phyloP scores from a whole-genome alignment of 2,888 invertebrate genomes.

The Mellilla xanthometata region DNA sequence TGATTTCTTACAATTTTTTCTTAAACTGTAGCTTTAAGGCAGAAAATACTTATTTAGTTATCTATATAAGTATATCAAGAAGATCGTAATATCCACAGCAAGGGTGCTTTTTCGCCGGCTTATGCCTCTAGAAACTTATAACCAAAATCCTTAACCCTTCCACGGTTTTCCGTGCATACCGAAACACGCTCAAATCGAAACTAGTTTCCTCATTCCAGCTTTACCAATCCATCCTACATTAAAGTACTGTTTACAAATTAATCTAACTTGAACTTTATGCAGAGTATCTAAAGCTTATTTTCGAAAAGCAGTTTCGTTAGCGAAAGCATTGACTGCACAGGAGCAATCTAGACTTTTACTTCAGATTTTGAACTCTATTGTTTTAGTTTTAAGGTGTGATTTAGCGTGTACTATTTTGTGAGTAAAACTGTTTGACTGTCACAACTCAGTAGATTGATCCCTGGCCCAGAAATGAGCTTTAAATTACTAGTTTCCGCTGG shows the following conservation, averaged over 20 bases:
- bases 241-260: slow-evolving; percentile 5
- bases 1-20: no score
- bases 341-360: background rate
- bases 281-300: slow-evolving; percentile 1
- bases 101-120: no score
- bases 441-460: slow-evolving; percentile 50
- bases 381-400: slow-evolving; percentile 12
- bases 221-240: slow-evolving; percentile 18
- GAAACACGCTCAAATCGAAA: slow-evolving; percentile 19
- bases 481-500: slow-evolving; percentile 50
- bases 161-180: slow-evolving; percentile 23
- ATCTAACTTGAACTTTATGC: slow-evolving; percentile 7
- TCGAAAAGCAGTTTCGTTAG: background rate
- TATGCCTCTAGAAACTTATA: no score
- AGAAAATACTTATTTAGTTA: no score
- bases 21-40: no score
- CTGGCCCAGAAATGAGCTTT: slow-evolving; percentile 47
- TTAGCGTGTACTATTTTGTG: slow-evolving; percentile 1
- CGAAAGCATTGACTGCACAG: slow-evolving; percentile 3
- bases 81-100: no score
- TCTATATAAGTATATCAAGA: no score
- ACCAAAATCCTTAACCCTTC: slow-evolving; percentile 15
- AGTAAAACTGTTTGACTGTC: slow-evolving; percentile 28
- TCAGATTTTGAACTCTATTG: slow-evolving; percentile 23
- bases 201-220: slow-evolving; percentile 36